A percentile compares a stretch with the other conserved stretches of the same genome.
phyloP scores from a whole-genome alignment of 92 coral and sea anemone genomes.

The Bergia puertoricense region DNA sequence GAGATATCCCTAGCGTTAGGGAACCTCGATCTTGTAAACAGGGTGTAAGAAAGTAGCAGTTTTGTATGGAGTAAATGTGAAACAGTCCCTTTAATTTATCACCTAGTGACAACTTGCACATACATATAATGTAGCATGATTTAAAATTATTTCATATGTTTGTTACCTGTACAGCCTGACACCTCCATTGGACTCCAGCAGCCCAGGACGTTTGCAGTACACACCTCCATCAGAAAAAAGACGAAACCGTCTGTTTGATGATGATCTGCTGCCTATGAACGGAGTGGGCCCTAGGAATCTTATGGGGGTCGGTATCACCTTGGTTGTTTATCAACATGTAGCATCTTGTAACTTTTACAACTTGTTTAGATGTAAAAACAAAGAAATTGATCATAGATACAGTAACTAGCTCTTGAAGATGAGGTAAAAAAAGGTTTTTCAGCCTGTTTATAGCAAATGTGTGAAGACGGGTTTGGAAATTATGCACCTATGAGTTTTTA shows the following conservation, averaged over 20 bases:
- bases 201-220: slow-evolving; percentile 83
- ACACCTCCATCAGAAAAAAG: slow-evolving; percentile 89
- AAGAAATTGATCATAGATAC: no score
- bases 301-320: slow-evolving; percentile 66
- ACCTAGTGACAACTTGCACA: neutral
- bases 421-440: no score
- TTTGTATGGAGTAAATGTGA: no score
- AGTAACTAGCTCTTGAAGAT: no score
- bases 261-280: slow-evolving; percentile 66
- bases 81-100: no score
- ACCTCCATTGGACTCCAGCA: slow-evolving; percentile 86
- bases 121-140: no score
- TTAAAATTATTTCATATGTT: neutral
- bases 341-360: neutral
- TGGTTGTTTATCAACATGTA: neutral
- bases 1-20: no score
- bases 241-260: slow-evolving; percentile 73
- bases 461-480: neutral
- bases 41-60: no score
- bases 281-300: slow-evolving; percentile 93
- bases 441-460: no score
- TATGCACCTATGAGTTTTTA: no score
- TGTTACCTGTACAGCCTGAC: slow-evolving; percentile 60
- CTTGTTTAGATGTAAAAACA: no score
- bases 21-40: no score